Evolutionary conservation across 2,797 vertebrate genomes (phyloP).

Genomic region (Chloroceryle inda): DNA sequence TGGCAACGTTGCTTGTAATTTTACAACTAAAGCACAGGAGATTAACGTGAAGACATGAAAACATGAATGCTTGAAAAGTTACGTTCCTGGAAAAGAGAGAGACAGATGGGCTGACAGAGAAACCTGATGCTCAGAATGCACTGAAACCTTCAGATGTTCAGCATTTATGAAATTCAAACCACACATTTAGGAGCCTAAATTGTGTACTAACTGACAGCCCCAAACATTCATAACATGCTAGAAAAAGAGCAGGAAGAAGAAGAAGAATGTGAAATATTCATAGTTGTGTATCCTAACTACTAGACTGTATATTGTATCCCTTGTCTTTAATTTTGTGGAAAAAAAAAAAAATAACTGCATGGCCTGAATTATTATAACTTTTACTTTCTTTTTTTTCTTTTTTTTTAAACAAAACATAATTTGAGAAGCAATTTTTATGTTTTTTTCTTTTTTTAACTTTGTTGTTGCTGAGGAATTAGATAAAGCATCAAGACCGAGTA

Average conservation of each 20-base stretch:
- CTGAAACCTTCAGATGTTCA: not conserved
- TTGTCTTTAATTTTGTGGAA: not conserved
- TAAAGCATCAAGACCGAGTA: not conserved
- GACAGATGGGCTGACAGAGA: not conserved
- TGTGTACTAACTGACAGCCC: fast-evolving
- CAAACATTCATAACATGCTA: not conserved
- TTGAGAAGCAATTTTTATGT: not conserved
- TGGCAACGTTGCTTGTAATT: not conserved
- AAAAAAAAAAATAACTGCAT: not conserved
- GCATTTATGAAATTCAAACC: not conserved
- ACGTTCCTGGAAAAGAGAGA: not conserved
- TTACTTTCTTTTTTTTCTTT: not conserved
- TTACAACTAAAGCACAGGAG: not conserved
- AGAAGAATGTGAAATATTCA: not conserved
- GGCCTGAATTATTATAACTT: not conserved
- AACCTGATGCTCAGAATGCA: not conserved
- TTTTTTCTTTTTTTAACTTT: not conserved
- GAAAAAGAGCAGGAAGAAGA: not conserved
- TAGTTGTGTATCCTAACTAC: not conserved
- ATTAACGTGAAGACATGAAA: not conserved
- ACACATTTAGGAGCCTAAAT: not conserved
- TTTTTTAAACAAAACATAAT: not conserved
- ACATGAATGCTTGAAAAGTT: not conserved
- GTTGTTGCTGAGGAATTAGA: not conserved
- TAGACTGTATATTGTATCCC: not conserved